These are phyloP conservation scores for Calcarius lapponicus DNA, from an alignment of 2,797 vertebrate genomes.

Conservation along the genomic window DNA sequence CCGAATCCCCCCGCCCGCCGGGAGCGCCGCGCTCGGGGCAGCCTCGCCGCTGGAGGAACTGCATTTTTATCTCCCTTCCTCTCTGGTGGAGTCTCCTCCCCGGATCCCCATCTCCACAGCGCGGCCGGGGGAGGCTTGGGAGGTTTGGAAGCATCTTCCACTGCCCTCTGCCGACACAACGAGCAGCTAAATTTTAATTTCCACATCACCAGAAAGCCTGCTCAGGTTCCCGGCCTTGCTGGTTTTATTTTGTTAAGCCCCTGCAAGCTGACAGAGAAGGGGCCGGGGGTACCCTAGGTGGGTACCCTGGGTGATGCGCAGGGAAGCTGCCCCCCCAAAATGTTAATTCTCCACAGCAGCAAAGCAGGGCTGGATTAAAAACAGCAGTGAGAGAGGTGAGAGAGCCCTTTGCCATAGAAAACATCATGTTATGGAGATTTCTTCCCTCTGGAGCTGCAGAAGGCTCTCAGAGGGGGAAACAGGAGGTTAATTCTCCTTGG, in stretches of 20 bases:
- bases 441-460: not conserved
- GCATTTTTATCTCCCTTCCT: constrained; percentile 49
- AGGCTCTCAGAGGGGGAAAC: not conserved
- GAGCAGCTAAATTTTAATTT: not conserved
- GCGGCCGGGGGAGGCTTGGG: not conserved
- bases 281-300: too few species aligned
- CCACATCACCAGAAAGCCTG: accelerated
- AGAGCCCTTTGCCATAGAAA: not conserved
- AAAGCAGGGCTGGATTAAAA: not conserved
- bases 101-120: constrained; percentile 32
- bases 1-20: not conserved
- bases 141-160: constrained; percentile 40
- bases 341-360: not conserved
- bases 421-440: accelerated
- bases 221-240: not conserved
- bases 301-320: accelerated
- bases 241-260: not conserved
- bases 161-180: constrained; percentile 49
- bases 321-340: not conserved
- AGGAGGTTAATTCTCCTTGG: not conserved
- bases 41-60: constrained; percentile 18
- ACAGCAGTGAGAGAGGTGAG: not conserved
- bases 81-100: constrained; percentile 51
- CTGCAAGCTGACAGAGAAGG: not conserved
- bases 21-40: not conserved